Percentiles rank a stretch among this genome's conserved stretches.
Conservation (phyloP, 1,140 invertebrate genomes). For the Arctopsyche grandis region DNA sequence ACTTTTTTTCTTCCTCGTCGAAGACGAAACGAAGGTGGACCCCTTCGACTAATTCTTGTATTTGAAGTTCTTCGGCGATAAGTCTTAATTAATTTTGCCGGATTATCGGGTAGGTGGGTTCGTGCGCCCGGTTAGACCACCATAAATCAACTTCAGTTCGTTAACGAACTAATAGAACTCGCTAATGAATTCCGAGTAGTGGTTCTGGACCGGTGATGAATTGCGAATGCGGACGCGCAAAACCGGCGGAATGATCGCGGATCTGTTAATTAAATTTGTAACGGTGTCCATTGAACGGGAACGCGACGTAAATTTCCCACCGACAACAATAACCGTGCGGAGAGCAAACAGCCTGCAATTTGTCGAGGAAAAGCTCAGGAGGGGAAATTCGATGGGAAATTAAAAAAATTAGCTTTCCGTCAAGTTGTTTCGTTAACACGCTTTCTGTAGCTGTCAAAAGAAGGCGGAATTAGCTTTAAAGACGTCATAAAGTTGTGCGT, state of each 20-base stretch:
- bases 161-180: constrained; percentile 32
- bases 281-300: neutral
- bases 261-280: constrained; percentile 19
- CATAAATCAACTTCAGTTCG: constrained; percentile 30
- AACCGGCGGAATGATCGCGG: constrained; percentile 8
- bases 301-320: too few species aligned
- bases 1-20: too few species aligned
- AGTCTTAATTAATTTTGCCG: constrained; percentile 29
- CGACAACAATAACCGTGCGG: too few species aligned
- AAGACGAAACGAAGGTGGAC: too few species aligned
- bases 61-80: neutral
- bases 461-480: too few species aligned
- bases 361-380: too few species aligned
- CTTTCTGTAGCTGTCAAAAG: too few species aligned
- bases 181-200: constrained; percentile 27
- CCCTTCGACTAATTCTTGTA: constrained; percentile 11
- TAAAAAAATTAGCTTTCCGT: too few species aligned
- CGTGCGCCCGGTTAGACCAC: neutral
- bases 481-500: too few species aligned
- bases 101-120: constrained; percentile 14
- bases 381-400: too few species aligned
- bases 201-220: neutral
- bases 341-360: too few species aligned
- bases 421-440: too few species aligned
- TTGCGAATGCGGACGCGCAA: constrained; percentile 10